Evolutionary conservation across 1,140 invertebrate genomes (phyloP).

Genomic region (Drosophila truncata): DNA sequence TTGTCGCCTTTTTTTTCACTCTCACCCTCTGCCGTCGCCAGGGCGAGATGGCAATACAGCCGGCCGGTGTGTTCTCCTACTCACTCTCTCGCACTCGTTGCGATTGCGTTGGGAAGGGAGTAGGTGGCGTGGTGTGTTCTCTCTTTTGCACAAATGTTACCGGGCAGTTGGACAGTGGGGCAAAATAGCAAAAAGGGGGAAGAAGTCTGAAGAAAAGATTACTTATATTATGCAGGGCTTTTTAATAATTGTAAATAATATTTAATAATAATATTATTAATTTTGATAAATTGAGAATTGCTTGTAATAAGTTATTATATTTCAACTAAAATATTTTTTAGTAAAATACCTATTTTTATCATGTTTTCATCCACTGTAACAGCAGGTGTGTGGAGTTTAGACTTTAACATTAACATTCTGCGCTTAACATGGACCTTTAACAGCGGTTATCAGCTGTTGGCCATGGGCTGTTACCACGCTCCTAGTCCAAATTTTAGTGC

Average conservation of each 20-base stretch:
- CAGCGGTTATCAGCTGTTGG: conserved; percentile 48
- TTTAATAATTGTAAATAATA: too few species aligned
- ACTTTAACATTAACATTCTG: conserved; percentile 49
- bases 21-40: conserved; percentile 2
- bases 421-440: conserved; percentile 31
- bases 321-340: too few species aligned
- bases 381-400: conserved; percentile 35
- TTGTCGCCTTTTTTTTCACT: conserved; percentile 37
- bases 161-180: conserved; percentile 19
- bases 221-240: neutral
- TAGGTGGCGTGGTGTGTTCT: neutral
- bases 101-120: too few species aligned
- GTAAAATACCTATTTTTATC: too few species aligned
- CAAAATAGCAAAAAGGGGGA: neutral
- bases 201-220: neutral
- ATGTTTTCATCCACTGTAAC: conserved; percentile 23
- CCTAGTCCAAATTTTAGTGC: conserved; percentile 38
- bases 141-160: neutral
- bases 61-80: conserved; percentile 3
- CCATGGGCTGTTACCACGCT: conserved; percentile 33
- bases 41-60: conserved; percentile 25
- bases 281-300: too few species aligned
- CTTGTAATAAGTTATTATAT: too few species aligned
- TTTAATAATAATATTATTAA: too few species aligned
- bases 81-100: conserved; percentile 9